Evolutionary conservation across 2,797 vertebrate species (phyloP), one percentile per base, ranked within the genome.

Genomic region (Karalla daura): DNA sequence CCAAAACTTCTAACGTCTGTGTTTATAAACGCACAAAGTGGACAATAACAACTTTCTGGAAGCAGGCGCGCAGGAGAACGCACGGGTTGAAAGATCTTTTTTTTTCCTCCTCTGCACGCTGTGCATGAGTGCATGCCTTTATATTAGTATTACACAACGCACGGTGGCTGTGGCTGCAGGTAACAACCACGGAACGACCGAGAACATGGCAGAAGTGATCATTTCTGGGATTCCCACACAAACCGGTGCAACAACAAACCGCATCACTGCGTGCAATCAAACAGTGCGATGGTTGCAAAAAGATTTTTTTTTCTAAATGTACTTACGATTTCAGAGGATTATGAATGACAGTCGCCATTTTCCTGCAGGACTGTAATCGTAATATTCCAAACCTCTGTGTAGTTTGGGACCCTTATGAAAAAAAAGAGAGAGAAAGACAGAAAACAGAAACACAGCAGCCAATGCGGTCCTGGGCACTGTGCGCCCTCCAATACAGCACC

Each of bases 341-440:
- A 93, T 98, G 97, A 97, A 98, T 98, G 96, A 97, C 96, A 96
- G 97, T 95, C 96, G 97, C 97, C 97, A 98, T 98, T 96, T 97
- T 97, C 82, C 86, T 81, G 95, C 94, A 94, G 94, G 94, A 96
- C 94, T 96, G 96, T 96, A 97, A 95, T n/a, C 94, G 94, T 93
- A 97, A 96, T 97, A 97, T 96, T 96, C 95, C 95, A 95, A 95
- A 96, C 94, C 96, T 96, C 95, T 65, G 95, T 96, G 95, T 96
- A 96, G 95, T 96, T 96, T 95, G 94, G 95, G 94, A 96, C 94
- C 94, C 92, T 92, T 94, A 83, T 91, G 86, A 92, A 95, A 94
- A 76, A 80, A 70, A 45, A 46, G 25, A 12, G 9, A 8, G 23
- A 55, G 32, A 54, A 91, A 93, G 4, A 45, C 21, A 45, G 9